Evolutionary conservation across 92 coral and sea anemone species (phyloP).

Genomic region (Siderastrea siderea): DNA sequence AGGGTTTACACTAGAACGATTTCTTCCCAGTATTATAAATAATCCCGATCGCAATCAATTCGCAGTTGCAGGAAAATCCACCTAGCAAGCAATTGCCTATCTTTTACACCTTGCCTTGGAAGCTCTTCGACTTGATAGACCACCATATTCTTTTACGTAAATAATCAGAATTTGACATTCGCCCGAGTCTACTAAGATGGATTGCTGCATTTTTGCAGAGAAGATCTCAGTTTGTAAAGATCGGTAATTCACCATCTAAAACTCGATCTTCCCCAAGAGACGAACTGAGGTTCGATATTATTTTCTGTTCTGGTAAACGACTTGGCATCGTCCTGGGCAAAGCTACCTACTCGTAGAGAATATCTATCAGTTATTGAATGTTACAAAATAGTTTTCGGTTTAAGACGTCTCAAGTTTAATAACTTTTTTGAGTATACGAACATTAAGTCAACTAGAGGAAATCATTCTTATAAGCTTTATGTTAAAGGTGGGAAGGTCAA

Average conservation of each 20-base stretch:
- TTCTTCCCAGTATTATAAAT: constrained; percentile 10
- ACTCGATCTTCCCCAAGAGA: not conserved
- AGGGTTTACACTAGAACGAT: constrained; percentile 34
- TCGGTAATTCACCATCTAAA: not conserved
- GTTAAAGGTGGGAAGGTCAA: no score
- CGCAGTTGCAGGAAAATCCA: constrained; percentile 61
- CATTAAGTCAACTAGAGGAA: no score
- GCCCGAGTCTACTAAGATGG: constrained; percentile 42
- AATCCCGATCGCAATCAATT: constrained; percentile 55
- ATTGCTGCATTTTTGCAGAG: constrained; percentile 36
- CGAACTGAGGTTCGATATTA: no score
- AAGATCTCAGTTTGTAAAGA: constrained; percentile 21
- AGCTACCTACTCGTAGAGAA: no score
- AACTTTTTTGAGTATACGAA: no score
- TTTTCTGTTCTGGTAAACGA: no score
- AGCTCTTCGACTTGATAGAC: constrained; percentile 56
- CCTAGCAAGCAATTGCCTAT: constrained; percentile 54
- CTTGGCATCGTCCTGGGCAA: no score
- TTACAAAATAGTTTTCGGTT: no score
- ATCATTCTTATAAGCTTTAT: no score
- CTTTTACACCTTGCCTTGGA: constrained; percentile 52
- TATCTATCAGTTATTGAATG: no score
- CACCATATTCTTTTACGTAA: constrained; percentile 26
- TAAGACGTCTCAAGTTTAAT: no score
- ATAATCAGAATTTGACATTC: not conserved